Percentiles rank a stretch among this genome's conserved stretches.
Evolutionary conservation across 2,888 invertebrate species (phyloP).

Genomic region (Leistus spinibarbis): DNA sequence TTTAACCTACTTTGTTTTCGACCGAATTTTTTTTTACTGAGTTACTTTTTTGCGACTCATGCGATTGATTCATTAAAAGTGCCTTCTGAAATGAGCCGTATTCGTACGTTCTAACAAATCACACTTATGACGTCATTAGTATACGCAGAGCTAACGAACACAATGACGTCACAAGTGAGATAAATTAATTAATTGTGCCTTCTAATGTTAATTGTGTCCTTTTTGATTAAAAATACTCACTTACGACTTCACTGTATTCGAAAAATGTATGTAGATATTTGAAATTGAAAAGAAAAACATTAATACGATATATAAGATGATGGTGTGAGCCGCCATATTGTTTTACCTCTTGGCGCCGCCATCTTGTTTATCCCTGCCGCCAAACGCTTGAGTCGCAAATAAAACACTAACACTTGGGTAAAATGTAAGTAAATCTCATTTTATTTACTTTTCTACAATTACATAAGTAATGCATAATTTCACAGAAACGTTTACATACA

Average conservation of each 20-base stretch:
- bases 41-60: neutral
- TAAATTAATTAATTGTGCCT: too few species aligned
- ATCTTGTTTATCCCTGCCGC: too few species aligned
- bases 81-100: neutral
- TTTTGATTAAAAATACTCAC: too few species aligned
- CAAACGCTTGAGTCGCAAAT: neutral
- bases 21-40: neutral
- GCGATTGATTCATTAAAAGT: too few species aligned
- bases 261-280: too few species aligned
- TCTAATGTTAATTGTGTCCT: too few species aligned
- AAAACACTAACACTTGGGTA: neutral
- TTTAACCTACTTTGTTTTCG: neutral
- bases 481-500: constrained; percentile 14
- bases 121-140: too few species aligned
- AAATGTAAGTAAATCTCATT: constrained; percentile 5
- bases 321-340: neutral
- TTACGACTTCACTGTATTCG: too few species aligned
- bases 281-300: too few species aligned
- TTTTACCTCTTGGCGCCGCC: neutral
- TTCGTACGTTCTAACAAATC: neutral
- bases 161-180: too few species aligned
- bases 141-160: too few species aligned
- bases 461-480: constrained; percentile 20
- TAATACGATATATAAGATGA: too few species aligned
- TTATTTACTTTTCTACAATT: constrained; percentile 15